phyloP scores from a whole-genome alignment of 2,888 invertebrate genomes.

The Nasonia oneida region DNA sequence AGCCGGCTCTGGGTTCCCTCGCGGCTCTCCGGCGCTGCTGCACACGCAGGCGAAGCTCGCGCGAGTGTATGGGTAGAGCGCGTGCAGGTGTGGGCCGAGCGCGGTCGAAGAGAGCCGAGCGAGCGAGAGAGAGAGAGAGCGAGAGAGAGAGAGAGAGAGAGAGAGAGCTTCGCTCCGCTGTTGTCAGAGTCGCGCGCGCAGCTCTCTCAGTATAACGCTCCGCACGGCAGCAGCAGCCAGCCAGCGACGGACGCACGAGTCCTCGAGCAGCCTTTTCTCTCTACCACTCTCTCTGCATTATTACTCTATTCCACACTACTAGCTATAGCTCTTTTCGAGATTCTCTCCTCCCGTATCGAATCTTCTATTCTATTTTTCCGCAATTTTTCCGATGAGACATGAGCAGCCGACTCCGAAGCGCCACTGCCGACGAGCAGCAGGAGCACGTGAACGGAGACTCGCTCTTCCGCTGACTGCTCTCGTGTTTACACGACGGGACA shows the following conservation, averaged over 20 bases:
- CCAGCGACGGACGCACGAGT: constrained; percentile 59
- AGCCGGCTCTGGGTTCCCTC: neutral
- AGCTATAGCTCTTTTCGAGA: neutral
- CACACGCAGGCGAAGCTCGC: neutral
- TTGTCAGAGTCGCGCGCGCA: constrained; percentile 73
- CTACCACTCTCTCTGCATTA: neutral
- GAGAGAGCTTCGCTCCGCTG: constrained; percentile 69
- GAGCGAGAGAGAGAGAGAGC: constrained; percentile 66
- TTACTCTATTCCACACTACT: neutral
- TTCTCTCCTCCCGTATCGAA: neutral
- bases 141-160: neutral
- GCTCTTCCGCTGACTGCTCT: constrained; percentile 2
- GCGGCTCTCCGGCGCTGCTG: no score
- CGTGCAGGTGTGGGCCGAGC: constrained; percentile 40
- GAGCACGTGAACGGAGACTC: neutral
- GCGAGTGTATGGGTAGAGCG: neutral
- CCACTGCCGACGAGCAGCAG: constrained; percentile 69
- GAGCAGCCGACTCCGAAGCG: constrained; percentile 73
- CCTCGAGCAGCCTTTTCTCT: constrained; percentile 16
- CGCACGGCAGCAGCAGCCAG: constrained; percentile 77
- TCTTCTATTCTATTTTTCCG: neutral
- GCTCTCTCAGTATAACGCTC: constrained; percentile 76
- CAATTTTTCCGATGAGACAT: neutral
- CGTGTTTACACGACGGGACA: neutral
- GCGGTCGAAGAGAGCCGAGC: constrained; percentile 81